Conservation (phyloP, 2,888 invertebrate genomes). For the Poecilus cupreus region DNA sequence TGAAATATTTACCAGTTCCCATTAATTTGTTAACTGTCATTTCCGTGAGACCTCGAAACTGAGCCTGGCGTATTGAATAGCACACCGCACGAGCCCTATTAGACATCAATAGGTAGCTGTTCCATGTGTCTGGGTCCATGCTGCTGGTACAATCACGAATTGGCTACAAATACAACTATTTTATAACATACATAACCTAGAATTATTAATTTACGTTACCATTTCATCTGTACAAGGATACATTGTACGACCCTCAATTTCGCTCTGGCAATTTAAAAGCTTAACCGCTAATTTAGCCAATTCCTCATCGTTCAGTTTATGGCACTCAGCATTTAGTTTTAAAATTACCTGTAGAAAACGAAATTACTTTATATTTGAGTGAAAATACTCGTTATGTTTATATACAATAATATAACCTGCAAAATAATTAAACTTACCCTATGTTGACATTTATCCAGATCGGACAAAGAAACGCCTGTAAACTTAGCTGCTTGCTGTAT, state of each 20-base stretch:
- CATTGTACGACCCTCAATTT: slow-evolving; percentile 76
- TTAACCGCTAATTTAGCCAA: slow-evolving; percentile 80
- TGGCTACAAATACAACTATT: slow-evolving; percentile 68
- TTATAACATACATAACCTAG: slow-evolving; percentile 30
- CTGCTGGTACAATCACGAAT: slow-evolving; percentile 78
- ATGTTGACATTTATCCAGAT: slow-evolving; percentile 79
- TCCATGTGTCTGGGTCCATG: slow-evolving; percentile 82
- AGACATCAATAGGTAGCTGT: slow-evolving; percentile 81
- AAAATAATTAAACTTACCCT: slow-evolving; percentile 70
- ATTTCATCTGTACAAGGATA: slow-evolving; percentile 79
- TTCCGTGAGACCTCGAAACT: slow-evolving; percentile 80
- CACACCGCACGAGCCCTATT: slow-evolving; percentile 82
- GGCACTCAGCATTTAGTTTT: slow-evolving; percentile 77
- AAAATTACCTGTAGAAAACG: slow-evolving; percentile 75
- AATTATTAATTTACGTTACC: slow-evolving; percentile 69
- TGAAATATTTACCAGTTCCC: slow-evolving; percentile 69
- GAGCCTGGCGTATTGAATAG: slow-evolving; percentile 78
- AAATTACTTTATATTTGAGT: slow-evolving; percentile 1
- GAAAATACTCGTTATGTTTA: slow-evolving; percentile 27
- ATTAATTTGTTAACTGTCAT: slow-evolving; percentile 79
- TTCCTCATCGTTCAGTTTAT: slow-evolving; percentile 79
- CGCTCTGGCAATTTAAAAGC: slow-evolving; percentile 81
- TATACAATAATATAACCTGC: slow-evolving; percentile 40
- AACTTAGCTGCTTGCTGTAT: slow-evolving; percentile 78
- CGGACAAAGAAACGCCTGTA: slow-evolving; percentile 75